Percentiles rank a stretch among this genome's conserved stretches.
phyloP scores from a whole-genome alignment of 2,888 invertebrate species.

The Graphium colonna region DNA sequence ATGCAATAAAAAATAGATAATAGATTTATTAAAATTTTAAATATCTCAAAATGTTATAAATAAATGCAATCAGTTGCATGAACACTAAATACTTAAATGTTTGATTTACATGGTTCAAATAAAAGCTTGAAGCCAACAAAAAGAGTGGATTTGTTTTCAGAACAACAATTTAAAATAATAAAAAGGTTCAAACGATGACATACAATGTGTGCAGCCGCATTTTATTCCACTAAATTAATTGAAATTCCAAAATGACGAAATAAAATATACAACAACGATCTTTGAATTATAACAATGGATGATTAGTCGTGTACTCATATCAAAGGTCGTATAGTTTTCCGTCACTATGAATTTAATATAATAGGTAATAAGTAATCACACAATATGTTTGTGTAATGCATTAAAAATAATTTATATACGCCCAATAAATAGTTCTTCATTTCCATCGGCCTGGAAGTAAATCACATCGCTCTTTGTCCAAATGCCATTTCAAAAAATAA shows the following conservation, averaged over 20 bases:
- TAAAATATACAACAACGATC: slow-evolving; percentile 25
- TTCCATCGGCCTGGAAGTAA: slow-evolving; percentile 4
- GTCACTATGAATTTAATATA: slow-evolving; percentile 35
- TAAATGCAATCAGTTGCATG: neutral
- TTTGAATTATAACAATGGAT: slow-evolving; percentile 41
- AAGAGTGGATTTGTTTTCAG: neutral
- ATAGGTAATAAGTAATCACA: slow-evolving; percentile 23
- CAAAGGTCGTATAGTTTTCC: slow-evolving; percentile 39
- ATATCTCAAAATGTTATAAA: neutral
- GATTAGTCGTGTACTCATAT: slow-evolving; percentile 37
- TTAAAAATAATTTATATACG: slow-evolving; percentile 12
- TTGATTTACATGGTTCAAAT: no score
- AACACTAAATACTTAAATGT: no score
- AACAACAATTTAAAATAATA: neutral
- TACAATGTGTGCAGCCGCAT: neutral
- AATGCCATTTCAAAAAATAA: neutral
- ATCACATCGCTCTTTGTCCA: neutral
- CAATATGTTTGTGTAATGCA: slow-evolving; percentile 15
- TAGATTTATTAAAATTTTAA: neutral
- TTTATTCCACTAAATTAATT: slow-evolving; percentile 17
- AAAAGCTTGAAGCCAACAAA: no score
- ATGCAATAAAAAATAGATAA: neutral
- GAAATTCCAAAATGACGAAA: slow-evolving; percentile 26
- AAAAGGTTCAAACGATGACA: neutral
- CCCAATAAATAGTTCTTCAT: slow-evolving; percentile 1